Conservation (phyloP, 1,140 invertebrate species). For the Ips typographus region DNA sequence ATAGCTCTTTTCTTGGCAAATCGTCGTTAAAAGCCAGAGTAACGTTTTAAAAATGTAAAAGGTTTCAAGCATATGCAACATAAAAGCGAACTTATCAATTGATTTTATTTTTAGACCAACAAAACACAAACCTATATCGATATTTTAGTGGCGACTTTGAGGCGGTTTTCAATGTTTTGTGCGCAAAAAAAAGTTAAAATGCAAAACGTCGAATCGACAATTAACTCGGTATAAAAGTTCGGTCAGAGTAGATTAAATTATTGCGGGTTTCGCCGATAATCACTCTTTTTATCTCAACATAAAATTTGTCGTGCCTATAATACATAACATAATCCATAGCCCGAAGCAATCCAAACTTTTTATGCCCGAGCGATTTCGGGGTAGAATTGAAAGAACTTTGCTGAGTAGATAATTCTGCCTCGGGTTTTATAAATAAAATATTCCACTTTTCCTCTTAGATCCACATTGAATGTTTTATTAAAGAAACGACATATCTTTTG, state of each 20-base stretch:
- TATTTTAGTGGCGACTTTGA: neutral
- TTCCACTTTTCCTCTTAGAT: slow-evolving; percentile 12
- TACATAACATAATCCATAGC: slow-evolving; percentile 29
- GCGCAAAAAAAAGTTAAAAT: neutral
- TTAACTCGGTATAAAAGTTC: slow-evolving; percentile 8
- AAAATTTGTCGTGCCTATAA: slow-evolving; percentile 30
- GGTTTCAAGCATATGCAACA: neutral
- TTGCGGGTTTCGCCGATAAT: slow-evolving; percentile 19
- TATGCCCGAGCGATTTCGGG: slow-evolving; percentile 22
- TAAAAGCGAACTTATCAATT: neutral
- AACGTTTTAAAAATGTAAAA: neutral
- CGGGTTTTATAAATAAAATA: slow-evolving; percentile 31
- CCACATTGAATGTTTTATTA: neutral
- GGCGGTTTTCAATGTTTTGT: neutral
- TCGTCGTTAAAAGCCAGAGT: neutral
- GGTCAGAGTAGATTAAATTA: neutral
- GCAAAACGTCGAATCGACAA: neutral
- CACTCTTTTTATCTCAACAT: slow-evolving; percentile 26
- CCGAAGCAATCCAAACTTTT: slow-evolving; percentile 18
- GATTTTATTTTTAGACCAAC: neutral
- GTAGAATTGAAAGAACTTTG: slow-evolving; percentile 30
- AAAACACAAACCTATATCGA: neutral
- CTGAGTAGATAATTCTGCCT: slow-evolving; percentile 30
- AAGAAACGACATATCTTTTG: slow-evolving; percentile 11
- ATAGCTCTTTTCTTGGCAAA: no score